phyloP scores from a whole-genome alignment of 2,888 invertebrate genomes.

The Masnerella sp. region DNA sequence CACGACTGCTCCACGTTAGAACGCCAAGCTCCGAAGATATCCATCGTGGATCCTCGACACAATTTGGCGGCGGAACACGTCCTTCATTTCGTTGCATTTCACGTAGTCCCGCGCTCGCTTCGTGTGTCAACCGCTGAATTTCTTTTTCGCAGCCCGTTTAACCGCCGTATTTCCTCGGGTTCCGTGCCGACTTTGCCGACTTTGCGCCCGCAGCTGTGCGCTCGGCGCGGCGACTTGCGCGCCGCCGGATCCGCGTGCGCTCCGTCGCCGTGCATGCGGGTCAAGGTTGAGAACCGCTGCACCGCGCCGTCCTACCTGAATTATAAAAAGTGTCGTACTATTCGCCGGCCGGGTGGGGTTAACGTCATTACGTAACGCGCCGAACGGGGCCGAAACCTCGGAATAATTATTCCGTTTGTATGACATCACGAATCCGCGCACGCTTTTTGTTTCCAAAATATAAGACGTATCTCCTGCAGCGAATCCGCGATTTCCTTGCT shows the following conservation, averaged over 20 bases:
- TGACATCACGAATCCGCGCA: constrained; percentile 24
- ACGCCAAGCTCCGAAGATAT: constrained; percentile 62
- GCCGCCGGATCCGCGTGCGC: constrained; percentile 7
- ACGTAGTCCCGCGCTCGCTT: constrained; percentile 62
- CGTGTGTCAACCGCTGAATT: constrained; percentile 62
- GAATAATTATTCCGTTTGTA: constrained; percentile 40
- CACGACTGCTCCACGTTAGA: constrained; percentile 54
- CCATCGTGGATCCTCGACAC: constrained; percentile 73
- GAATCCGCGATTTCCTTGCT: constrained; percentile 30
- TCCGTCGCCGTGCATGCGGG: constrained; percentile 63
- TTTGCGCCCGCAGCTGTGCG: constrained; percentile 4
- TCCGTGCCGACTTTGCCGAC: constrained; percentile 29
- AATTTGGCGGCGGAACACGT: constrained; percentile 69
- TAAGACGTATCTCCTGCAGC: constrained; percentile 14
- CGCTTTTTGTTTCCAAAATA: constrained; percentile 27
- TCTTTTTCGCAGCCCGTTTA: constrained; percentile 59
- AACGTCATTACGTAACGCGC: constrained; percentile 35
- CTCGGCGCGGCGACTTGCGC: constrained; percentile 15
- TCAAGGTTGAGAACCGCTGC: constrained; percentile 72
- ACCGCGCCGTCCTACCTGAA: constrained; percentile 46
- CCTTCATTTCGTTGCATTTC: constrained; percentile 70
- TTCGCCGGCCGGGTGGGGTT: constrained; percentile 40
- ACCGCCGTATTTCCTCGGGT: constrained; percentile 64
- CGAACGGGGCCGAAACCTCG: constrained; percentile 50
- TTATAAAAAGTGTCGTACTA: constrained; percentile 46